A percentile compares a stretch with the other conserved stretches of the same genome.
These are phyloP conservation scores for Apodemia duryi DNA, from an alignment of 2,888 invertebrate species.

Conservation along the genomic window DNA sequence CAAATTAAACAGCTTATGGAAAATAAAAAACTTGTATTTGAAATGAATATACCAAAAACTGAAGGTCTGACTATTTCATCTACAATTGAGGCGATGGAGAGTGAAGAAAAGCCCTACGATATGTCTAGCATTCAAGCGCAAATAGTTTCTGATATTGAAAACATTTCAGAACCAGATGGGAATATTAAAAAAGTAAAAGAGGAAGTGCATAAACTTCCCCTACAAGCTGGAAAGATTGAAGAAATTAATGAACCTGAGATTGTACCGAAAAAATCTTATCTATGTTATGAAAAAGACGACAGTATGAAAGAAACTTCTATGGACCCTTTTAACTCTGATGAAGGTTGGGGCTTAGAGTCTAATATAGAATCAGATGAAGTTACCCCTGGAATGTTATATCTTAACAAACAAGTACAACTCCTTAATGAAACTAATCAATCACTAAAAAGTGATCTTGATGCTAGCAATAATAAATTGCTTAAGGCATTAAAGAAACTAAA, in stretches of 20 bases:
- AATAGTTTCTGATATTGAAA: conserved; percentile 50
- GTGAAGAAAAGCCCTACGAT: conserved; percentile 44
- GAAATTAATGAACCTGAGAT: conserved; percentile 57
- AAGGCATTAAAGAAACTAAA: conserved; percentile 92
- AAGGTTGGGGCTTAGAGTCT: conserved; percentile 67
- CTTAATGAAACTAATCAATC: conserved; percentile 79
- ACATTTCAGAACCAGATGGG: conserved; percentile 36
- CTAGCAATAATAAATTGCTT: conserved; percentile 84
- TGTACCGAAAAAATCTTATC: conserved; percentile 74
- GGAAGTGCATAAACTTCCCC: conserved; percentile 39
- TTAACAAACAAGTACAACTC: conserved; percentile 79
- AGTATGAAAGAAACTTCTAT: conserved; percentile 31
- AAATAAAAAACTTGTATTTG: conserved; percentile 59
- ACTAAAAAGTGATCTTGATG: conserved; percentile 81
- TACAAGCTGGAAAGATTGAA: conserved; percentile 28
- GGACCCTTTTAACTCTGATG: conserved; percentile 68
- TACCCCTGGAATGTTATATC: conserved; percentile 69
- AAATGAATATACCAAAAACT: conserved; percentile 75
- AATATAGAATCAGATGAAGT: conserved; percentile 49
- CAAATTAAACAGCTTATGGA: conserved; percentile 58
- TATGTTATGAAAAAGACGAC: conserved; percentile 59
- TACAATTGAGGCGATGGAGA: conserved; percentile 59
- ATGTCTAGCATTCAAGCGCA: conserved; percentile 61
- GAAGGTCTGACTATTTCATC: conserved; percentile 72
- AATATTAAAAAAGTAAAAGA: conserved; percentile 42